Evolutionary conservation across 2,113 vertebrate species (phyloP), one percentile per base, ranked within the genome.

Genomic region (Pycnonotus jocosus): DNA sequence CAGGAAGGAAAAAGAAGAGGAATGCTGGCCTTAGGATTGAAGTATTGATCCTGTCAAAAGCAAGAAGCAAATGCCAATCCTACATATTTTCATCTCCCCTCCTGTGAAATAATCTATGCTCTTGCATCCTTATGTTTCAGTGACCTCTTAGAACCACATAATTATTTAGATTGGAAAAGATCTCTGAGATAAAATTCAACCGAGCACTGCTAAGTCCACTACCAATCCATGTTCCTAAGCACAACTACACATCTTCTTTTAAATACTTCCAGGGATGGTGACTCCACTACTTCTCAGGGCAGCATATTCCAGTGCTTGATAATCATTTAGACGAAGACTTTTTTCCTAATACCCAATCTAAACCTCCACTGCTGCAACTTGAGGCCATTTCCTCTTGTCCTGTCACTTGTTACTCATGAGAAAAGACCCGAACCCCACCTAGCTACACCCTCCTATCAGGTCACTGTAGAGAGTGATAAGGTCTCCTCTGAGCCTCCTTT

Each of bases 361-460:
- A 79, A 74, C 28, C 12, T 79, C 51, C 35, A 16, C 7, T 68
- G 9, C 1, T 69, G 0, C 58, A 81, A 56, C n/a, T 12, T 35
- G 9, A 77, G 19, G 31, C 4, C 7, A 6, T 23, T 62, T 57
- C 8, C 24, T 62, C 44, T 44, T 6, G 2, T 47, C n/a, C 23
- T 25, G 4, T 11, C 25, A 7, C 7, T 30, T 28, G 7, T 33
- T 12, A 44, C 14, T 28, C 3, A 5, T 10, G 5, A 70, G 15
- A 65, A 70, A 48, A 74, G 35, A 70, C 5, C 9, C 0, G 0
- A 51, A 14, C 3, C 6, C 12, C 16, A 17, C 5, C 38, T 50
- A 16, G 2, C 25, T 37, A 19, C 24, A 37, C 1, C 12, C 28
- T 65, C 20, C 23, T 38, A 30, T n/a, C 60, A 56, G 12, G 44